Evolutionary conservation across 2,888 invertebrate genomes (phyloP).

Genomic region (Tetramorium bicarinatum): DNA sequence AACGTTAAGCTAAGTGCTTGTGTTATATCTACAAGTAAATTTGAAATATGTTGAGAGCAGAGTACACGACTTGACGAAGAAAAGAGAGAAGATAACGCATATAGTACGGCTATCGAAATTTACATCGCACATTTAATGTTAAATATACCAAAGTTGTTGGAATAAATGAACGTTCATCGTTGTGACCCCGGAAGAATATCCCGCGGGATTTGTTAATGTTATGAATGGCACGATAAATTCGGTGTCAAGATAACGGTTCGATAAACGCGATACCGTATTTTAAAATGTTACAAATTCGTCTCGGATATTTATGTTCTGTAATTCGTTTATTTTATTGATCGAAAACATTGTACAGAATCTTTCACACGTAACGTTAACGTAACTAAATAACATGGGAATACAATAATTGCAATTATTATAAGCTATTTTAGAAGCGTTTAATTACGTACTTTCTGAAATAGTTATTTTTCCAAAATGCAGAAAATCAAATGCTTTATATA

Average conservation of each 20-base stretch:
- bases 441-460: neutral
- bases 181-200: conserved; percentile 29
- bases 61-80: neutral
- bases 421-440: neutral
- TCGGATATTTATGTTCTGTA: conserved; percentile 10
- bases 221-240: conserved; percentile 47
- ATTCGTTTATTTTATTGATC: conserved; percentile 30
- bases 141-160: conserved; percentile 37
- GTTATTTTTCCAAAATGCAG: neutral
- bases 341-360: neutral
- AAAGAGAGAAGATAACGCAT: conserved; percentile 31
- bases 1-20: conserved; percentile 24
- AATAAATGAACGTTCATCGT: conserved; percentile 47
- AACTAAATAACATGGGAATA: neutral
- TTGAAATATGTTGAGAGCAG: neutral
- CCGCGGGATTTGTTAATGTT: conserved; percentile 40
- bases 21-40: conserved; percentile 26
- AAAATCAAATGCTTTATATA: neutral
- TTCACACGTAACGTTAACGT: neutral
- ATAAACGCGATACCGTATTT: conserved; percentile 36
- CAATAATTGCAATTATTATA: neutral
- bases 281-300: conserved; percentile 35
- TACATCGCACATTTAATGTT: conserved; percentile 26
- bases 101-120: conserved; percentile 4
- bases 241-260: conserved; percentile 39